A percentile compares a stretch with the other conserved stretches of the same genome.
Evolutionary conservation across 2,797 vertebrate genomes (phyloP).

Genomic region (Helarctos malayanus): DNA sequence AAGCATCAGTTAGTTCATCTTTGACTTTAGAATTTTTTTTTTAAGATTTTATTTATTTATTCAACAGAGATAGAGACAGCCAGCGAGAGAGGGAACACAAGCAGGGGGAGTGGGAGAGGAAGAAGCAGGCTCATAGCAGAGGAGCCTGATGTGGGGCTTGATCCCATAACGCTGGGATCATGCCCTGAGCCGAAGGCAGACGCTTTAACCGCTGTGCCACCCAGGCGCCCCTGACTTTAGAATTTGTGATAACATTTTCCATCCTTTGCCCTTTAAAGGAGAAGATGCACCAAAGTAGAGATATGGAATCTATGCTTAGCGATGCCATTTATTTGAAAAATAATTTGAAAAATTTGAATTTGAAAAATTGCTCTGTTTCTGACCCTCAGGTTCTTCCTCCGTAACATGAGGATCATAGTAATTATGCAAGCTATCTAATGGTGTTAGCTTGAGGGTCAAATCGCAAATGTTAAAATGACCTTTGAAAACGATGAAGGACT

Average conservation of each 20-base stretch:
- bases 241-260: neutral
- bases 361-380: neutral
- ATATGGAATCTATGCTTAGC: neutral
- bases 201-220: too few species aligned
- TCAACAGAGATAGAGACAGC: too few species aligned
- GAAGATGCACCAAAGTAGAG: neutral
- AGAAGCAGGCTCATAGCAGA: too few species aligned
- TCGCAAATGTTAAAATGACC: neutral
- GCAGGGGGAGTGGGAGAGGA: too few species aligned
- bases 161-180: too few species aligned
- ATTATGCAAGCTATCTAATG: neutral
- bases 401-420: neutral
- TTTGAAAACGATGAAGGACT: neutral
- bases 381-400: neutral
- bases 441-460: neutral
- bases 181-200: too few species aligned
- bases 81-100: too few species aligned
- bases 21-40: neutral
- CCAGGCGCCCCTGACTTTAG: neutral
- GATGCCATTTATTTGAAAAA: neutral
- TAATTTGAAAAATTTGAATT: neutral
- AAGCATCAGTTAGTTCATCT: neutral
- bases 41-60: too few species aligned
- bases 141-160: too few species aligned
- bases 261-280: neutral